These are phyloP conservation scores for Mylabris sibirica DNA, from an alignment of 2,888 invertebrate species.

Conservation along the genomic window DNA sequence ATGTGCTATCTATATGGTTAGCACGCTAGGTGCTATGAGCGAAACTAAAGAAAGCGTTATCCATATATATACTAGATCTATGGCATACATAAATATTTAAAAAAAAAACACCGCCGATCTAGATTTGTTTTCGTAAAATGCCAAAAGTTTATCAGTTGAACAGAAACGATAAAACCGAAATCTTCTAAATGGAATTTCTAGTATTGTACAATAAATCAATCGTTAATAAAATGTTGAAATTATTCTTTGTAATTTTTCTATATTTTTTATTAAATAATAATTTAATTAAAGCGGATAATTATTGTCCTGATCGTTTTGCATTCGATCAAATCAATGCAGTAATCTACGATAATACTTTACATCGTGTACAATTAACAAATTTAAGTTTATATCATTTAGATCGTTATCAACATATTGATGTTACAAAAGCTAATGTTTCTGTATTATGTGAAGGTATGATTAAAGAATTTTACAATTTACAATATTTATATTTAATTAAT, in stretches of 20 bases:
- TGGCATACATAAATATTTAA: too few relatives aligned
- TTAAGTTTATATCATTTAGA: slow-evolving; percentile 40
- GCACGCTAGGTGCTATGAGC: too few relatives aligned
- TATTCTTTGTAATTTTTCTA: neutral
- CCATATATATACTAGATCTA: too few relatives aligned
- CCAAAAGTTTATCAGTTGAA: slow-evolving; percentile 25
- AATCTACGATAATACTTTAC: slow-evolving; percentile 25
- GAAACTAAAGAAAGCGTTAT: too few relatives aligned
- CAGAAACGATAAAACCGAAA: slow-evolving; percentile 17
- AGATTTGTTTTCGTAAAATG: slow-evolving; percentile 15
- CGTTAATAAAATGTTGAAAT: slow-evolving; percentile 17
- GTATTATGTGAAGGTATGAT: slow-evolving; percentile 49
- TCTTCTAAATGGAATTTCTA: slow-evolving; percentile 19
- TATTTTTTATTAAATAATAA: neutral
- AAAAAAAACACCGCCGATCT: neutral
- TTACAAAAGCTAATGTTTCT: slow-evolving; percentile 44
- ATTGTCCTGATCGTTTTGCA: slow-evolving; percentile 41
- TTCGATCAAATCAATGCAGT: slow-evolving; percentile 40
- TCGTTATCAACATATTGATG: slow-evolving; percentile 39
- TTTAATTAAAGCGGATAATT: slow-evolving; percentile 17
- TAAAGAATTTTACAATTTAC: slow-evolving; percentile 43
- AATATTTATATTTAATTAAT: slow-evolving; percentile 42
- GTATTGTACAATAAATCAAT: neutral
- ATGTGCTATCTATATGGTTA: too few relatives aligned
- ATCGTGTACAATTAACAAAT: neutral